Percentiles rank a stretch among this genome's conserved stretches.
phyloP scores from a whole-genome alignment of 2,797 vertebrate species.

The Staurois parvus region DNA sequence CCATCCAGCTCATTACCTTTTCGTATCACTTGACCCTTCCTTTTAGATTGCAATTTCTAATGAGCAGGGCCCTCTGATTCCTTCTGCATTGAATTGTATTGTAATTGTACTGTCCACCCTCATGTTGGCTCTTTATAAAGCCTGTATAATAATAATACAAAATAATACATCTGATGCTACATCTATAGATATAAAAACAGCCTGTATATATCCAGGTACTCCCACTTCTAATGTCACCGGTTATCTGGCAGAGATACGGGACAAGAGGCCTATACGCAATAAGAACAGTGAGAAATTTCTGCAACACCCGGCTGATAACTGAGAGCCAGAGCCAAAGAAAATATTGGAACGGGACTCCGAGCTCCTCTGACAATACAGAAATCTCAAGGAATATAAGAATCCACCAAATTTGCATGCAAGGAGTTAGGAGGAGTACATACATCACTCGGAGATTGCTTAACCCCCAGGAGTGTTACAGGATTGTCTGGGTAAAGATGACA shows the following conservation, averaged over 20 bases:
- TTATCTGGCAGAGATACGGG: conserved; percentile 8
- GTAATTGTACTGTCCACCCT: too few species aligned
- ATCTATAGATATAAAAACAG: too few species aligned
- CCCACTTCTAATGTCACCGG: conserved; percentile 15
- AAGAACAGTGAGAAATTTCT: conserved; percentile 28
- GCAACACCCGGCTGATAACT: not conserved
- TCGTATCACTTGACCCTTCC: too few species aligned
- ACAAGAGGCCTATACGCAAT: not conserved
- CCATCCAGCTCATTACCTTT: too few species aligned
- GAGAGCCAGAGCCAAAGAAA: conserved; percentile 46
- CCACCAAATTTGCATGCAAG: conserved; percentile 48
- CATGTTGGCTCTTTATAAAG: too few species aligned
- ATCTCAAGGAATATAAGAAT: conserved; percentile 29
- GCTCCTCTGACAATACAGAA: conserved; percentile 45
- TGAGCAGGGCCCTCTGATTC: too few species aligned
- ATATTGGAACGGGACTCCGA: conserved; percentile 30
- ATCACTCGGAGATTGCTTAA: conserved; percentile 22
- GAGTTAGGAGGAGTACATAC: conserved; percentile 14
- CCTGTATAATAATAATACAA: too few species aligned
- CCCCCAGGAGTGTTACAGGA: conserved; percentile 15
- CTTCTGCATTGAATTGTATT: too few species aligned
- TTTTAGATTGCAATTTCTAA: too few species aligned
- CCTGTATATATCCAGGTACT: not conserved
- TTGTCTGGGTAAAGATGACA: conserved; percentile 18
- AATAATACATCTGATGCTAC: too few species aligned